Evolutionary conservation across 2,797 vertebrate genomes (phyloP).

Genomic region (Micromesistius poutassou): DNA sequence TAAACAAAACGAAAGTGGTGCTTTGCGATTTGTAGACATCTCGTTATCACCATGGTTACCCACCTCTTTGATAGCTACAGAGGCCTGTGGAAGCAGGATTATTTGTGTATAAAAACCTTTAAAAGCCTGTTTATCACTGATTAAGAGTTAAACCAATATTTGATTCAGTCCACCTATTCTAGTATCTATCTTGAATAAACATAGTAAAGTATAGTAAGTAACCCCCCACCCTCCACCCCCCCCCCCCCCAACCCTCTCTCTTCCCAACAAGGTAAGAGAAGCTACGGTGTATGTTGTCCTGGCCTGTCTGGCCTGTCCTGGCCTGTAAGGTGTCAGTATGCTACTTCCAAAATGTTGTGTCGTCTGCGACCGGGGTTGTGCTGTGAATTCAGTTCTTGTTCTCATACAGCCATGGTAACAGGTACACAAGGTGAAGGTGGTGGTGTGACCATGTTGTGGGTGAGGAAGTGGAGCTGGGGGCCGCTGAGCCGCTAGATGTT

Average conservation of each 20-base stretch:
- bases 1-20: not conserved
- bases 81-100: conserved; percentile 66
- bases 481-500: conserved; percentile 85
- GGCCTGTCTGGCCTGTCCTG: too few relatives aligned
- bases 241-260: too few relatives aligned
- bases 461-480: conserved; percentile 89
- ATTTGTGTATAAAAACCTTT: conserved; percentile 22
- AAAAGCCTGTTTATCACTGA: not conserved
- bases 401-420: not conserved
- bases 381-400: not conserved
- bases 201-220: not conserved
- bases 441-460: conserved; percentile 66
- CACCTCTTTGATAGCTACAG: conserved; percentile 83
- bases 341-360: too few relatives aligned
- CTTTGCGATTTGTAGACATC: not conserved
- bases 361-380: too few relatives aligned
- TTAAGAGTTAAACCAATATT: not conserved
- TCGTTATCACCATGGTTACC: conserved; percentile 22
- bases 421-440: not conserved
- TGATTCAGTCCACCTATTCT: not conserved
- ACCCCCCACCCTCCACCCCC: too few relatives aligned
- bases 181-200: not conserved
- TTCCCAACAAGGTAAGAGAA: too few relatives aligned
- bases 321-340: too few relatives aligned
- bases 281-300: too few relatives aligned